Conservation (phyloP, 1,140 invertebrate species). For the Ceratina japonica region DNA sequence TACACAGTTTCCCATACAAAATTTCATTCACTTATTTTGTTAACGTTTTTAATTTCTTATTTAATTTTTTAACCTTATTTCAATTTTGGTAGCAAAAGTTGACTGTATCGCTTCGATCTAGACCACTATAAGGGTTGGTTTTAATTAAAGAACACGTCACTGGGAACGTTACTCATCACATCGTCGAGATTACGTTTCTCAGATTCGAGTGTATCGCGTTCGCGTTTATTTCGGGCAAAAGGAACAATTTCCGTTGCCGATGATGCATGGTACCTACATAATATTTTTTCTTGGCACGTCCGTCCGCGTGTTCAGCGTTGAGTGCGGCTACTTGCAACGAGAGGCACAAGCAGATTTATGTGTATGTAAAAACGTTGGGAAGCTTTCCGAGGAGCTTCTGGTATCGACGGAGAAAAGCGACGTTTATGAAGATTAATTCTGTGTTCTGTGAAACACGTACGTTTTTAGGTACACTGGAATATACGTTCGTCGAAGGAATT, state of each 20-base stretch:
- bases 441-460: not conserved
- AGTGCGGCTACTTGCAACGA: not conserved
- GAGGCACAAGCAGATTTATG: not conserved
- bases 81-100: too few species aligned
- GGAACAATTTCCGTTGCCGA: not conserved
- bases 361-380: not conserved
- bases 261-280: not conserved
- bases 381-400: not conserved
- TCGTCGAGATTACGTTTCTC: constrained; percentile 31
- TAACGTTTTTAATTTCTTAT: too few species aligned
- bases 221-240: constrained; percentile 23
- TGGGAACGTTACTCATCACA: constrained; percentile 4
- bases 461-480: not conserved
- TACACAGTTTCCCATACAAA: too few species aligned
- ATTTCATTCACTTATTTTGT: too few species aligned
- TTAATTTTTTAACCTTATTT: too few species aligned
- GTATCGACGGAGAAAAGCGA: not conserved
- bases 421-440: not conserved
- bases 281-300: not conserved
- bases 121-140: too few species aligned
- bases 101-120: too few species aligned
- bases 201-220: constrained; percentile 6
- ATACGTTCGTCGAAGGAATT: too few species aligned
- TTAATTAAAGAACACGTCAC: constrained; percentile 11
- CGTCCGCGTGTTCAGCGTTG: not conserved